Evolutionary conservation across 2,888 invertebrate genomes (phyloP).

Genomic region (Synergus japonicus): DNA sequence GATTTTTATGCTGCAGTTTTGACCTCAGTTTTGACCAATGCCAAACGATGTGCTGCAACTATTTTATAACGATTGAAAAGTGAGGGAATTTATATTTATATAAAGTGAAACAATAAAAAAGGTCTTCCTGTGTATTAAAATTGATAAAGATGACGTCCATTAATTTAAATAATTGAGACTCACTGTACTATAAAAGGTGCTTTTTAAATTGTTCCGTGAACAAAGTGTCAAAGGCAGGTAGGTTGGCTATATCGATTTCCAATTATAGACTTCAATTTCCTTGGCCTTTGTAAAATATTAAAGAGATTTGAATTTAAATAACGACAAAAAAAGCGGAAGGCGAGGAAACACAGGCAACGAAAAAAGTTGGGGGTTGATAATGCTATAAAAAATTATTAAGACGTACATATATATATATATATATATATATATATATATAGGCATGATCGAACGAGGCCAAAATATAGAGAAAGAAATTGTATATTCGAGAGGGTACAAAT

Average conservation of each 20-base stretch:
- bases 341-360: background rate
- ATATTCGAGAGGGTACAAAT: no score
- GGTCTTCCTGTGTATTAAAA: background rate
- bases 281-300: slow-evolving; percentile 29
- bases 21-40: no score
- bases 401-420: no score
- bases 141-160: background rate
- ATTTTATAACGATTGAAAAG: no score
- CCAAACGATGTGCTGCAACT: no score
- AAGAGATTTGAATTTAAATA: slow-evolving; percentile 30
- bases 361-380: background rate
- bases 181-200: slow-evolving; percentile 1
- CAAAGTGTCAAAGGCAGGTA: slow-evolving; percentile 29
- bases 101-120: background rate
- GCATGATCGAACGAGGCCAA: background rate
- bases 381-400: background rate
- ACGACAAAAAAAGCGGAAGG: background rate
- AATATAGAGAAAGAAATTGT: background rate
- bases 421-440: background rate
- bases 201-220: slow-evolving; percentile 19
- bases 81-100: background rate
- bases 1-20: no score
- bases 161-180: slow-evolving; percentile 10
- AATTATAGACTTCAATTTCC: slow-evolving; percentile 36
- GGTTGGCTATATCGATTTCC: background rate